phyloP scores from a whole-genome alignment of 2,113 vertebrate genomes.

The Aix galericulata region DNA sequence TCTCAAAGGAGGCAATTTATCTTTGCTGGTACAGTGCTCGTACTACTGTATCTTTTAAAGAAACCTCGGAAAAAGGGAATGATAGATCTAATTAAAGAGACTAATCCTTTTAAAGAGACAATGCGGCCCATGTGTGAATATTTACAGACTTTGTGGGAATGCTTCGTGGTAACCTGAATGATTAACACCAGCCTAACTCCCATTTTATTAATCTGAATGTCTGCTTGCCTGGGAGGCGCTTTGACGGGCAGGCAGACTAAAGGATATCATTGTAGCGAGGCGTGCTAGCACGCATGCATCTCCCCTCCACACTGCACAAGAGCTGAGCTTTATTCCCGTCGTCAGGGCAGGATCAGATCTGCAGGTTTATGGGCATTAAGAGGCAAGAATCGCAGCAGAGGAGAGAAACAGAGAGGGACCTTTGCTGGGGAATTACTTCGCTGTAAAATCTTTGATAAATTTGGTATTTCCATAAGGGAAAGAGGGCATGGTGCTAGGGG shows the following conservation, averaged over 20 bases:
- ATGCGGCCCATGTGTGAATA: neutral
- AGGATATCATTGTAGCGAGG: neutral
- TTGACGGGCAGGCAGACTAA: neutral
- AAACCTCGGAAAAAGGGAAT: constrained; percentile 13
- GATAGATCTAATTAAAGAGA: neutral
- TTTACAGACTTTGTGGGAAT: constrained; percentile 3
- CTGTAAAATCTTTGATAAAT: neutral
- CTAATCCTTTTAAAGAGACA: constrained; percentile 12
- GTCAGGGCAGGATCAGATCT: neutral
- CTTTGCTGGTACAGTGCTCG: neutral
- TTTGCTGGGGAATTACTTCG: fast-evolving
- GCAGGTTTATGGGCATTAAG: neutral
- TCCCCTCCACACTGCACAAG: neutral
- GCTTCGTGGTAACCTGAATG: neutral
- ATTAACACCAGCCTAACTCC: neutral
- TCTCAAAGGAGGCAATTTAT: constrained; percentile 59
- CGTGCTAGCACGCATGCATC: neutral
- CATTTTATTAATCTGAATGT: neutral
- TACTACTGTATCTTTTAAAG: neutral
- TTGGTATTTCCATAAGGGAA: neutral
- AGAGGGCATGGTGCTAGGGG: neutral
- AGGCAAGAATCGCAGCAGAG: neutral
- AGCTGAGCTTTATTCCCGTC: neutral
- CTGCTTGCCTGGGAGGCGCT: neutral
- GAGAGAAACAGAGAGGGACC: fast-evolving